Evolutionary conservation across 2,797 vertebrate species (phyloP), one percentile per base, ranked within the genome.

Genomic region (Sparus aurata): DNA sequence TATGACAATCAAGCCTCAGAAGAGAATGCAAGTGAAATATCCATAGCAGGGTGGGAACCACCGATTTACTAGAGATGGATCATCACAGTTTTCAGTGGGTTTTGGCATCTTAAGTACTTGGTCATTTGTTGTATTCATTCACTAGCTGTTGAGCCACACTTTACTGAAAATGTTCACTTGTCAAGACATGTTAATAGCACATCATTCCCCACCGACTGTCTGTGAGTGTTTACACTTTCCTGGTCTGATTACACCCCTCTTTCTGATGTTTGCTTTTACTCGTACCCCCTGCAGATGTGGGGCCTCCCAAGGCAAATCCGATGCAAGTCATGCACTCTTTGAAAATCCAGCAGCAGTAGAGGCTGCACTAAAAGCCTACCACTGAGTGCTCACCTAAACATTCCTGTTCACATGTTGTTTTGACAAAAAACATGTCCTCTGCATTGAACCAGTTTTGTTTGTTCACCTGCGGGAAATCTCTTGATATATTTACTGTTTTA

Each of bases 231-330:
- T 80, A 55, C 61, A 54, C 57, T 13, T 30, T 43, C 15, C 65
- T 55, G 34, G 12, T 77, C 65, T 75, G 54, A 82, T 77, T 69
- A 61, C 13, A 55, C 17, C 13, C 50, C 11, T 57, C 52, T 63
- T 18, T 77, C 60, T 75, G 58, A 82, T 77, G 67, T 80, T 69
- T 68, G 54, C 45, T 75, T 59, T 79, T 25, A 52, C 22, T 2
- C 8, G 20, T 57, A 50, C 57, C 57, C 69, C 61, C 69, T 27
- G 66, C 50, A 49, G 78, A 78, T 61, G 16, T 43, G 25, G 13
- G 71, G 55, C 52, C 55, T 79, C 73, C 69, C 46, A 57, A 71
- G 61, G 49, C 75, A 77, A 77, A 83, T 74, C 55, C 68, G 55
- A 77, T 61, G 55, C 55, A 55, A 63, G 55, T 23, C 34, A 58